Base-by-base conservation (phyloP, 2,888 invertebrate species). In the Eulithis testata region DNA sequence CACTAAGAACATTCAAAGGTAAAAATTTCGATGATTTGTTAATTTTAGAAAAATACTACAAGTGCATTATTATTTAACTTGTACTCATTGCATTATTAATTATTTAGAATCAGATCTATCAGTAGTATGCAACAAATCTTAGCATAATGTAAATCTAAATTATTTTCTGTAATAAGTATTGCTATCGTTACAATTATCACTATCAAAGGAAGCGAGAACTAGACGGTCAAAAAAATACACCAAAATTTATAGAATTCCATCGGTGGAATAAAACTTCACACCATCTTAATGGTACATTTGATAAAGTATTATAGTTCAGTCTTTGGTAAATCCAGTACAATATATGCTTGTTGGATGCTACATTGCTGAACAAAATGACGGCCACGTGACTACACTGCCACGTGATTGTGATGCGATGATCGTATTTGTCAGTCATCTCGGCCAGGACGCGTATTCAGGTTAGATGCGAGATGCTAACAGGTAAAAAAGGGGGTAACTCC, bases 271-370 rank as follows among this genome's bases (percentile, higher is more conserved):
- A 31, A 58, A 51, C n/a, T 21, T 9, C 45, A 43, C 51, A 37
- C 54, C 49, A 63, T 37, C 62, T 40, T 54, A 40, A 51, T 43
- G 11, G 60, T 56, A 59, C 47, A 52, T 56, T 52, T 53, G 61
- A 43, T n/a, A 62, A 55, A 47, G 43, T 60, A 49, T 40, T 52
- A 85, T 85, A 78, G 76, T 83, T 88, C 90, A 90, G 90, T 90
- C 90, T 90, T 91, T 90, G 90, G 50, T 89, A 88, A 82, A 84
- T 85, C 85, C 85, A 89, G 86, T 88, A 83, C 86, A 80, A 84
- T 84, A 21, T 43, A 27, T 43, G 1, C 27, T 14, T 53, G 53
- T 3, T 14, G 11, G 14, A 53, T 53, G 40, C 4, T 49, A 21
- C 14, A 49, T 49, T 9, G 11, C 49, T 5, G 21, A 40, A 21